Percentiles rank a stretch among this genome's conserved stretches.
phyloP scores from a whole-genome alignment of 1,140 invertebrate species.

The Drosophila yakuba region DNA sequence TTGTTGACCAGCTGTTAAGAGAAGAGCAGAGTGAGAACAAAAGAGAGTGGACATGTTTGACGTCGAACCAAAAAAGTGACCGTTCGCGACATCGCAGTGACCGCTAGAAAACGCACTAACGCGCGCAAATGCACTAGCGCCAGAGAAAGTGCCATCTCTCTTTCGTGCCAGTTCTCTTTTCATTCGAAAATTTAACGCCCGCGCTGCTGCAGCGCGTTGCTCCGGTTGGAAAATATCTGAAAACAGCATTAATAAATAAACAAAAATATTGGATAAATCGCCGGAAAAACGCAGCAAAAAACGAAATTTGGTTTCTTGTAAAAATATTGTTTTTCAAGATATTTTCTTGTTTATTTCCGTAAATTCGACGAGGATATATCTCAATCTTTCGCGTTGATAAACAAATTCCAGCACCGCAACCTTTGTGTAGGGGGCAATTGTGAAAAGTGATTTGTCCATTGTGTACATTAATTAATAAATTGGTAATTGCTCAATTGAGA shows the following conservation, averaged over 20 bases:
- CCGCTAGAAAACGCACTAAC: background rate
- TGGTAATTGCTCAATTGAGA: constrained; percentile 27
- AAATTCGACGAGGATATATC: background rate
- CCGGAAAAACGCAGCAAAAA: constrained; percentile 16
- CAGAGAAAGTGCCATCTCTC: constrained; percentile 4
- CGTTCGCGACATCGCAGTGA: too few relatives aligned
- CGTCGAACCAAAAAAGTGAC: too few relatives aligned
- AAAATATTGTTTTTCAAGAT: constrained; percentile 7
- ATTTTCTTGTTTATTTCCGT: background rate
- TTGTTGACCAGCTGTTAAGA: background rate
- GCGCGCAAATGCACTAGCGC: background rate
- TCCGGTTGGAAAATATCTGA: background rate
- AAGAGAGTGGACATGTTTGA: too few relatives aligned
- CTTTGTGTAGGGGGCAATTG: constrained; percentile 17
- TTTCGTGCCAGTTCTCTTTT: background rate
- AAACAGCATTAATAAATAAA: background rate
- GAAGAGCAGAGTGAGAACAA: background rate
- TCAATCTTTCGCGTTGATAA: constrained; percentile 20
- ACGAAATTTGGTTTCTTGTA: constrained; percentile 15
- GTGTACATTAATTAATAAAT: constrained; percentile 25
- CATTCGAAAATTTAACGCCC: constrained; percentile 24
- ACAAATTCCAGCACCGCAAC: background rate
- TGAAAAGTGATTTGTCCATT: constrained; percentile 13
- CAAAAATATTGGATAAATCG: constrained; percentile 9
- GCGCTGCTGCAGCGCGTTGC: constrained; percentile 13